Evolutionary conservation across 2,888 invertebrate genomes (phyloP).

Genomic region (Tachina fera): DNA sequence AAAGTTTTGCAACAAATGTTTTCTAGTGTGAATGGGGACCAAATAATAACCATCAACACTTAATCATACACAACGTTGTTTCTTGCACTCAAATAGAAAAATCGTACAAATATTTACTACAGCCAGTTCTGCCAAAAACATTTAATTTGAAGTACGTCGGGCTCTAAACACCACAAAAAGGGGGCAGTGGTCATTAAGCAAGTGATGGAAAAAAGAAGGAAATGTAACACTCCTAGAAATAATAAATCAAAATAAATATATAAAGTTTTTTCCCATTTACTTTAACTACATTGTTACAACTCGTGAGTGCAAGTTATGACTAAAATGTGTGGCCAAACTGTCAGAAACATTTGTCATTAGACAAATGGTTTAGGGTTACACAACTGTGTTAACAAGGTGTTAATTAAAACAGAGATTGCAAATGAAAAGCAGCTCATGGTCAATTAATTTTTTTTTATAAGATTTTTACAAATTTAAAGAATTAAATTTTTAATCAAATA

Average conservation of each 20-base stretch:
- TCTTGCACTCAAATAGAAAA: neutral
- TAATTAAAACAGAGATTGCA: slow-evolving; percentile 22
- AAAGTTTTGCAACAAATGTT: no score
- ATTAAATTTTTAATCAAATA: neutral
- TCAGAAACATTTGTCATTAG: slow-evolving; percentile 23
- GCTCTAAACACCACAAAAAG: neutral
- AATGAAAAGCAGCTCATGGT: neutral
- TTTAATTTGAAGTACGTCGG: slow-evolving; percentile 47
- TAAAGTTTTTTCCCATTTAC: neutral
- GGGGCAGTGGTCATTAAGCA: neutral
- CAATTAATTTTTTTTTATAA: neutral
- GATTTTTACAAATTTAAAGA: no score
- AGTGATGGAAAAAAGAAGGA: slow-evolving; percentile 9
- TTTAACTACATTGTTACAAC: slow-evolving; percentile 21
- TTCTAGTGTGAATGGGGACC: no score
- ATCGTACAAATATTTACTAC: neutral
- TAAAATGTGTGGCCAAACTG: slow-evolving; percentile 32
- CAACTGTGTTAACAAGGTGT: slow-evolving; percentile 23
- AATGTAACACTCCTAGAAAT: slow-evolving; percentile 7
- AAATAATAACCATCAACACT: neutral
- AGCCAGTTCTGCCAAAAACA: slow-evolving; percentile 37
- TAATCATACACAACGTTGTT: neutral
- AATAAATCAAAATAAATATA: slow-evolving; percentile 44
- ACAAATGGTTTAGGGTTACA: neutral
- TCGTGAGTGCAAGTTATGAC: neutral